These are phyloP conservation scores for Drosophila lutescens DNA, from an alignment of 2,888 invertebrate species.

Conservation along the genomic window DNA sequence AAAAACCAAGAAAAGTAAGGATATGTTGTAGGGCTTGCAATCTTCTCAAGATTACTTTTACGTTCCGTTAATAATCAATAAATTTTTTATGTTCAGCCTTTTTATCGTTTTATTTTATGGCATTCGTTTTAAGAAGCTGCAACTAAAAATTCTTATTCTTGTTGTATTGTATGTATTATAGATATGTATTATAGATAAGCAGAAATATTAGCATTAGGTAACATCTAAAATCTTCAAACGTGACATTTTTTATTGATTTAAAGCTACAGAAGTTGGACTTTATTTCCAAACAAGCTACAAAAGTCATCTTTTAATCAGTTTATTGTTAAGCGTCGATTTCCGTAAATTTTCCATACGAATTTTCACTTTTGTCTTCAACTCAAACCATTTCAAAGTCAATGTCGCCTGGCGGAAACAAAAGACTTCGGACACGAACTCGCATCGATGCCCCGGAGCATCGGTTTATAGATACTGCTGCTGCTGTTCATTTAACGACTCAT, in stretches of 20 bases:
- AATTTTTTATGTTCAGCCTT: neutral
- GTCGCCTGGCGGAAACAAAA: conserved; percentile 62
- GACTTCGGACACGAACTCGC: conserved; percentile 73
- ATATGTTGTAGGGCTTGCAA: too few relatives aligned
- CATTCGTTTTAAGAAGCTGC: too few relatives aligned
- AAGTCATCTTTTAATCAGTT: conserved; percentile 10
- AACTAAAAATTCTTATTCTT: too few relatives aligned
- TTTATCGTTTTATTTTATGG: neutral
- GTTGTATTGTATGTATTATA: too few relatives aligned
- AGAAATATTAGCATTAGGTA: neutral
- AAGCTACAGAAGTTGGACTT: neutral
- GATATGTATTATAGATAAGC: neutral
- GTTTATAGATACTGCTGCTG: conserved; percentile 15
- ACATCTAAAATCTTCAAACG: neutral
- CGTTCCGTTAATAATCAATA: neutral
- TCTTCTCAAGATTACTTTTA: neutral
- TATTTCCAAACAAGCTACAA: neutral
- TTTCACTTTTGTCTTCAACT: conserved; percentile 28
- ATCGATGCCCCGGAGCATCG: conserved; percentile 22
- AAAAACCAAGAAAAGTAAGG: neutral
- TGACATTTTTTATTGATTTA: neutral
- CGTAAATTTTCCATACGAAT: conserved; percentile 46
- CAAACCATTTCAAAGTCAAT: conserved; percentile 49
- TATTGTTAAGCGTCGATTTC: conserved; percentile 34
- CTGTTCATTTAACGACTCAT: conserved; percentile 59